Evolutionary conservation across 2,888 invertebrate genomes (phyloP).

Genomic region (Gasteruption jaculator): DNA sequence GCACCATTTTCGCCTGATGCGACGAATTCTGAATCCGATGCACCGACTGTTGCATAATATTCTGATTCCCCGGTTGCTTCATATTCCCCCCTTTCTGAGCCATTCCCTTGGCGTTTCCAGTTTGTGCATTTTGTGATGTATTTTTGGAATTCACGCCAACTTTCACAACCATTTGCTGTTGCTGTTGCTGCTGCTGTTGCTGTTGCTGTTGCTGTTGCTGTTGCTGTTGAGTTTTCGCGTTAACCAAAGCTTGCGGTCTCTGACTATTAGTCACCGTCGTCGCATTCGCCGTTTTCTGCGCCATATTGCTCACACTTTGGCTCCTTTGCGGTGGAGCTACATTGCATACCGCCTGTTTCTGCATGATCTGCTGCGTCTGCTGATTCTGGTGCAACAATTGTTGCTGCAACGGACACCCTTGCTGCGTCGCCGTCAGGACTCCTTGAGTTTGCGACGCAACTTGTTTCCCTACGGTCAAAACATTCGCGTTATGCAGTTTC

Average conservation of each 20-base stretch:
- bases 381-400: conserved; percentile 26
- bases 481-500: conserved; percentile 31
- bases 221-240: conserved; percentile 26
- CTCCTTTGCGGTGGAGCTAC: conserved; percentile 24
- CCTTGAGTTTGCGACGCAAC: conserved; percentile 19
- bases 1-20: conserved; percentile 58
- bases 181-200: conserved; percentile 24
- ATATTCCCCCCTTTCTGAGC: conserved; percentile 31
- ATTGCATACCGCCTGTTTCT: conserved; percentile 24
- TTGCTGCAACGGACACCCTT: too few species aligned
- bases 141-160: conserved; percentile 35
- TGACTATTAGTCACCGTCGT: conserved; percentile 29
- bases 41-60: conserved; percentile 26
- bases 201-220: conserved; percentile 30
- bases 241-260: conserved; percentile 24
- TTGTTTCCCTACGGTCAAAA: conserved; percentile 25
- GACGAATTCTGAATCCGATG: conserved; percentile 26
- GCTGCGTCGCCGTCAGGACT: conserved; percentile 21
- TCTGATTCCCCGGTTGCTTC: conserved; percentile 32
- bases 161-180: conserved; percentile 39
- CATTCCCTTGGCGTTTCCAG: conserved; percentile 28
- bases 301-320: conserved; percentile 26
- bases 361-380: conserved; percentile 18
- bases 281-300: conserved; percentile 32
- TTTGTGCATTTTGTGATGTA: conserved; percentile 28